Conservation (phyloP, 2,113 vertebrate species). For the Epinephelus cyanopodus region DNA sequence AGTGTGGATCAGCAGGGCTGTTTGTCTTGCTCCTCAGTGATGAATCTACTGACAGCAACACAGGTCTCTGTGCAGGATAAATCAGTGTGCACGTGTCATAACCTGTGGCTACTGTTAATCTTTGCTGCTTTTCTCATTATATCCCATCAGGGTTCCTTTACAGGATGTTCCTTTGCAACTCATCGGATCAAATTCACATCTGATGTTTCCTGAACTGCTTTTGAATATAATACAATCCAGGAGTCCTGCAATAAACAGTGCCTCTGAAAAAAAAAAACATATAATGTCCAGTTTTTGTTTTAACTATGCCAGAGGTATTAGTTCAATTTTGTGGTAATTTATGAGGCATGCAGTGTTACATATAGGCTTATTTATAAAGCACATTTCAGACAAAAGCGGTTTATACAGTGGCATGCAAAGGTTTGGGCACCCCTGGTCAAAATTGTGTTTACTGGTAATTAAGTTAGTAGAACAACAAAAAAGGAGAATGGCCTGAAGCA, state of each 20-base stretch:
- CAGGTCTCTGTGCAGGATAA: conserved; percentile 13
- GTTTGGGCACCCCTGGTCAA: no score
- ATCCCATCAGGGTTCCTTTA: neutral
- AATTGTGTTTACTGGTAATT: no score
- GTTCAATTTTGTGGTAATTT: neutral
- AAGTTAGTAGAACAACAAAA: no score
- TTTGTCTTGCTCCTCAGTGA: neutral
- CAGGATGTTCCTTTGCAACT: neutral
- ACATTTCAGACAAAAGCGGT: no score
- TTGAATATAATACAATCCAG: neutral
- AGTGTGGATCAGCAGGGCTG: neutral
- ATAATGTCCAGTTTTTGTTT: neutral
- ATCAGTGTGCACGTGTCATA: conserved; percentile 1
- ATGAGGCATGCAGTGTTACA: neutral
- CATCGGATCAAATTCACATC: neutral
- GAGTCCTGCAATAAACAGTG: neutral
- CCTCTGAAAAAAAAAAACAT: neutral
- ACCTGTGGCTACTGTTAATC: neutral
- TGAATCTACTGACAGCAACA: conserved; percentile 11
- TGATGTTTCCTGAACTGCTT: neutral
- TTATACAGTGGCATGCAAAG: no score
- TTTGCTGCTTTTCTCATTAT: neutral
- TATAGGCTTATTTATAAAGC: no score
- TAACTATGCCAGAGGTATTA: neutral
- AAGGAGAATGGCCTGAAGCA: no score